These are phyloP conservation scores for Aselliscus stoliczkanus DNA, from an alignment of 2,797 vertebrate genomes.

Conservation along the genomic window DNA sequence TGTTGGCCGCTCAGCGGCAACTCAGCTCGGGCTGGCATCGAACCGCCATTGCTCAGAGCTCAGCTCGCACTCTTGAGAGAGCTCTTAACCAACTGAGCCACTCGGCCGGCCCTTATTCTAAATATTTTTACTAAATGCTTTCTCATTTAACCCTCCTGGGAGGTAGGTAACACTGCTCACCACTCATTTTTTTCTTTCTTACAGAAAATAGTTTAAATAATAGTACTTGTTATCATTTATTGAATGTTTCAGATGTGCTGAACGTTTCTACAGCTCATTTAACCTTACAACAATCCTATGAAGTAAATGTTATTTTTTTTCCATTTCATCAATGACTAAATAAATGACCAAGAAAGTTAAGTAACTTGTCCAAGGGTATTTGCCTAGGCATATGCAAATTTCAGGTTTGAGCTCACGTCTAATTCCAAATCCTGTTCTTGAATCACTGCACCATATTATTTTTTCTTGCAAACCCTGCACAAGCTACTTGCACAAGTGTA, in stretches of 20 bases:
- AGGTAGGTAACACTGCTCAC: background rate
- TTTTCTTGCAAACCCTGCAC: background rate
- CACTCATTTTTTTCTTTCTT: background rate
- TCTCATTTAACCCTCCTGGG: background rate
- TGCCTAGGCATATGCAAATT: background rate
- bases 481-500: background rate
- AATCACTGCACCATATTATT: background rate
- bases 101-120: too few species aligned
- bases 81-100: too few species aligned
- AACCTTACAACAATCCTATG: background rate
- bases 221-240: background rate
- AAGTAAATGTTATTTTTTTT: slow-evolving; percentile 22
- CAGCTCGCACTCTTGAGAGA: too few species aligned
- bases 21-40: too few species aligned
- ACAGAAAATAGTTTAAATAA: background rate
- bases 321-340: background rate
- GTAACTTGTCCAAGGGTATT: background rate
- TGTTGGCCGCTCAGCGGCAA: too few species aligned
- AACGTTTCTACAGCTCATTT: background rate
- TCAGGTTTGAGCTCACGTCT: background rate
- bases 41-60: too few species aligned
- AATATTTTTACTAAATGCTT: slow-evolving; percentile 15
- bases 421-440: background rate
- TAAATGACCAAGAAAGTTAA: background rate
- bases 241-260: background rate